These are phyloP conservation scores for Danionella dracula DNA, from an alignment of 2,797 vertebrate species.

Conservation along the genomic window DNA sequence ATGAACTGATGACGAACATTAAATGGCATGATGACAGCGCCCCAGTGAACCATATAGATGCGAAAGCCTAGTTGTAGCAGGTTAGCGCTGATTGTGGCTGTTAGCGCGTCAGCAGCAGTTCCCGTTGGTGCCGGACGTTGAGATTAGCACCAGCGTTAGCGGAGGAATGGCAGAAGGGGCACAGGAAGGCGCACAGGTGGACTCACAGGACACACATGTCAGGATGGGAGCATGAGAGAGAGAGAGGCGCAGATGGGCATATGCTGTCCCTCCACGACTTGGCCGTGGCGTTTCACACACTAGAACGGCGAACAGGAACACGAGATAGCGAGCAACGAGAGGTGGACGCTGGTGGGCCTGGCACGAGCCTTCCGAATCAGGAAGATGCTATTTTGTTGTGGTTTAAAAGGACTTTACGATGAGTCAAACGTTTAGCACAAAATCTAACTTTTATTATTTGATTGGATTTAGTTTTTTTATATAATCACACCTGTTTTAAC, in stretches of 20 bases:
- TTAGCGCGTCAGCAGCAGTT: conserved; percentile 42
- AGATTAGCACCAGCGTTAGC: conserved; percentile 34
- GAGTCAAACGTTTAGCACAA: no score
- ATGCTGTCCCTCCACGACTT: conserved; percentile 57
- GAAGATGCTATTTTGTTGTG: no score
- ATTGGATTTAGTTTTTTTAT: no score
- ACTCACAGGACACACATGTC: conserved; percentile 54
- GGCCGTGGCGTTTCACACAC: conserved; percentile 50
- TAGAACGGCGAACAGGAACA: conserved; percentile 49
- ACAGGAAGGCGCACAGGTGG: conserved; percentile 53
- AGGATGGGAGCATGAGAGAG: conserved; percentile 19
- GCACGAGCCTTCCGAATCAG: conserved; percentile 10
- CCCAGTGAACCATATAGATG: no score
- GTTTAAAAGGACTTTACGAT: no score
- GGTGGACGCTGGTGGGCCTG: not conserved
- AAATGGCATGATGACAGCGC: no score
- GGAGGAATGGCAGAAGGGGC: conserved; percentile 31
- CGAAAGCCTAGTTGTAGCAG: no score
- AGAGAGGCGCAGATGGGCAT: conserved; percentile 52
- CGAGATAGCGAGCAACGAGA: conserved; percentile 31
- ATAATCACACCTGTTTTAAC: no score
- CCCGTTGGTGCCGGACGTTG: conserved; percentile 11
- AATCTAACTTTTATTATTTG: no score
- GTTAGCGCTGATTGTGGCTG: conserved; percentile 27
- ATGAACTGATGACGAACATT: no score